Evolutionary conservation across 2,888 invertebrate genomes (phyloP).

Genomic region (Cephus sareptanus): DNA sequence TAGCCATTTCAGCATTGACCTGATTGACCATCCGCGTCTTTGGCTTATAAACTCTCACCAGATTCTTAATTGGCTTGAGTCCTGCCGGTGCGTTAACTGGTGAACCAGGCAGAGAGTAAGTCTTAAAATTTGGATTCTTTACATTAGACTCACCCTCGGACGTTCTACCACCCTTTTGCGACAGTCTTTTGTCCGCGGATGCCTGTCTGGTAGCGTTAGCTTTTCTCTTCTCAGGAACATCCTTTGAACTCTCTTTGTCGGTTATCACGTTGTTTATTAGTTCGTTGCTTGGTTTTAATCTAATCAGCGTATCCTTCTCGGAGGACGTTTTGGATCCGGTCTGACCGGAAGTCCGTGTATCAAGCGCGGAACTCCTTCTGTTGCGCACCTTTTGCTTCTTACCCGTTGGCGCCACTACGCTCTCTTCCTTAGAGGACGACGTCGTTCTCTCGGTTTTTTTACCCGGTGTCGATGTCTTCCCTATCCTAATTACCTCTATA

Average conservation of each 20-base stretch:
- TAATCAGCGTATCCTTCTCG: neutral
- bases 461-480: neutral
- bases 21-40: constrained; percentile 51
- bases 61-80: constrained; percentile 12
- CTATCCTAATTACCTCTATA: neutral
- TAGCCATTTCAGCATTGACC: constrained; percentile 45
- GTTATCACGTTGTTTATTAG: neutral
- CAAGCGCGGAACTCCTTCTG: neutral
- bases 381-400: neutral
- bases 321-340: neutral
- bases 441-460: neutral
- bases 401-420: neutral
- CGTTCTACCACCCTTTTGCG: constrained; percentile 17
- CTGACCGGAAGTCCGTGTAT: neutral
- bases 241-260: neutral
- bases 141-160: constrained; percentile 7
- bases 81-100: constrained; percentile 1
- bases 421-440: neutral
- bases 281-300: neutral
- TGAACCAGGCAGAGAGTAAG: neutral
- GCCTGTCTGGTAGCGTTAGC: neutral
- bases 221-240: constrained; percentile 1
- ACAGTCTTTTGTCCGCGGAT: neutral
- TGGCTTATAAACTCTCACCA: constrained; percentile 44
- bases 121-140: constrained; percentile 18